phyloP scores from a whole-genome alignment of 1,140 invertebrate species.

The Danaus melanippus region DNA sequence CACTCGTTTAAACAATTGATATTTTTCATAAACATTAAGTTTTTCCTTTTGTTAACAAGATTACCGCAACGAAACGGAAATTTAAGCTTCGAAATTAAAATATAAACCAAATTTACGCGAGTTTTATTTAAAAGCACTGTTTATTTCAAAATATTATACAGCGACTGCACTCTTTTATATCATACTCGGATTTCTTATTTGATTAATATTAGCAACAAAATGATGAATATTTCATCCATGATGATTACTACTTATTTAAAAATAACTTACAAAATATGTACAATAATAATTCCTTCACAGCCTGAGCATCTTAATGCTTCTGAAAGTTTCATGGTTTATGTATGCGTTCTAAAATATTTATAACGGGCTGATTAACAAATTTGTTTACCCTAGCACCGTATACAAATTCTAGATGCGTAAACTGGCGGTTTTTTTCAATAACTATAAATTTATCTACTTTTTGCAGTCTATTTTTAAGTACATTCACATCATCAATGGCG shows the following conservation, averaged over 20 bases:
- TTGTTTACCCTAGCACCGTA: slow-evolving; percentile 42
- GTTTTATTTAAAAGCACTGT: too few relatives aligned
- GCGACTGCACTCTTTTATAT: too few relatives aligned
- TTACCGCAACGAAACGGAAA: too few relatives aligned
- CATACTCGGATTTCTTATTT: neutral
- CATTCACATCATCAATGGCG: slow-evolving; percentile 30
- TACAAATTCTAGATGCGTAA: slow-evolving; percentile 55
- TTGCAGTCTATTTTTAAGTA: slow-evolving; percentile 30
- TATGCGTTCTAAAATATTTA: slow-evolving; percentile 28
- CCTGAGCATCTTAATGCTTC: too few relatives aligned
- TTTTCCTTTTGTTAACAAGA: too few relatives aligned
- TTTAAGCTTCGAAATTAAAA: too few relatives aligned
- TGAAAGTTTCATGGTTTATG: neutral
- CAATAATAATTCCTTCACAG: too few relatives aligned
- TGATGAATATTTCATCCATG: neutral
- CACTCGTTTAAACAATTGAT: too few relatives aligned
- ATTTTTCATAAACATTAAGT: too few relatives aligned
- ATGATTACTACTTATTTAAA: neutral
- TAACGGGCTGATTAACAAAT: slow-evolving; percentile 38
- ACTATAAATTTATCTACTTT: slow-evolving; percentile 29
- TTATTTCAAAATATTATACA: too few relatives aligned
- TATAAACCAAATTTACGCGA: too few relatives aligned
- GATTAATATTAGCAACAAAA: neutral
- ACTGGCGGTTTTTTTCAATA: slow-evolving; percentile 39
- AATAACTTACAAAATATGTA: neutral